Conservation (phyloP, 2,888 invertebrate species). For the Mimas tiliae region DNA sequence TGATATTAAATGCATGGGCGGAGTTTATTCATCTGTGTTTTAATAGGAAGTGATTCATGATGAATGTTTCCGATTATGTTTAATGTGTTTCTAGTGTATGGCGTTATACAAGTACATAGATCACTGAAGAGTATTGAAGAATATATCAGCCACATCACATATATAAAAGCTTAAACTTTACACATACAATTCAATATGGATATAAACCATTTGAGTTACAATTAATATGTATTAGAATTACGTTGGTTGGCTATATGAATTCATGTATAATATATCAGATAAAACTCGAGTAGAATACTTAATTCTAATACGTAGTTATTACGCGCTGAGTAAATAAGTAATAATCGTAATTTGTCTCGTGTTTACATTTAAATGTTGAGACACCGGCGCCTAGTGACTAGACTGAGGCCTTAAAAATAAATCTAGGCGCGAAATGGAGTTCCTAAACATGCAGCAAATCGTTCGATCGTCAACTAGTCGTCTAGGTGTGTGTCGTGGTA, state of each 20-base stretch:
- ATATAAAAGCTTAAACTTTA: background rate
- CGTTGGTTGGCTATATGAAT: constrained; percentile 5
- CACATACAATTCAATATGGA: constrained; percentile 25
- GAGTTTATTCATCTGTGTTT: background rate
- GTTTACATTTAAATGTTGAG: constrained; percentile 3
- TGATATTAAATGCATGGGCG: constrained; percentile 1
- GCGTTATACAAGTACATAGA: background rate
- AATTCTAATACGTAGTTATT: constrained; percentile 24
- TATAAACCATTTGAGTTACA: background rate
- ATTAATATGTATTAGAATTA: constrained; percentile 15
- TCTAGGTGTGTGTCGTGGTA: constrained; percentile 35
- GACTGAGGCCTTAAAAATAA: background rate
- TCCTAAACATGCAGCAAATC: constrained; percentile 19
- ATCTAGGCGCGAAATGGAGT: background rate
- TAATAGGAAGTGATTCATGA: constrained; percentile 10
- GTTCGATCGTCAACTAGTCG: constrained; percentile 21
- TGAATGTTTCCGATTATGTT: background rate
- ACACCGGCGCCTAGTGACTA: background rate
- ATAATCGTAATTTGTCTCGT: constrained; percentile 23
- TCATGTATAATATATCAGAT: constrained; percentile 21
- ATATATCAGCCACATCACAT: background rate
- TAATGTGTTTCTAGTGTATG: background rate
- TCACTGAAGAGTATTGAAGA: background rate
- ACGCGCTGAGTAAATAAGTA: constrained; percentile 22
- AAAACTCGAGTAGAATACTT: constrained; percentile 16